A percentile compares a stretch with the other conserved stretches of the same genome.
Evolutionary conservation across 2,797 vertebrate genomes (phyloP).

Genomic region (Coregonus suidteri): DNA sequence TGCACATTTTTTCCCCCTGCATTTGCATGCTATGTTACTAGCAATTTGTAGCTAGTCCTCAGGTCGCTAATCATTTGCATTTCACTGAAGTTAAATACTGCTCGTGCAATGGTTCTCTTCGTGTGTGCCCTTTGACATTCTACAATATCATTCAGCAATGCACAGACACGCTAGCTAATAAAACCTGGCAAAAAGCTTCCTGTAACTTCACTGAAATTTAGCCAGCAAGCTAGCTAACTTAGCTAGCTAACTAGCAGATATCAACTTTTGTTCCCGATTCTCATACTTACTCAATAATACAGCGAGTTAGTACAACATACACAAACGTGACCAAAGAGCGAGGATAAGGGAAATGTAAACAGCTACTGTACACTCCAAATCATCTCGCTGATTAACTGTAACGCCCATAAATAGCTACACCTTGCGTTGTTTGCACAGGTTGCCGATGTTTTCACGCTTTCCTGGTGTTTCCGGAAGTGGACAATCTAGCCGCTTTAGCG

Average conservation of each 20-base stretch:
- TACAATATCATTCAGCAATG: not conserved
- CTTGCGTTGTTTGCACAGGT: slow-evolving; percentile 18
- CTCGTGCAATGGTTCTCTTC: not conserved
- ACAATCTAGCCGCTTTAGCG: not conserved
- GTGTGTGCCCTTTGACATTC: not conserved
- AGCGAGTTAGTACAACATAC: not conserved
- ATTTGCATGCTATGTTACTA: not conserved
- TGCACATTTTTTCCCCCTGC: not conserved
- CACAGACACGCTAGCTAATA: not conserved
- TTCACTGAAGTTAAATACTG: not conserved
- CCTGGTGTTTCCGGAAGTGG: slow-evolving; percentile 51
- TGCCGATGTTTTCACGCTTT: not conserved
- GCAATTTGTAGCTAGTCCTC: not conserved
- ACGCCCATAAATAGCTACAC: not conserved
- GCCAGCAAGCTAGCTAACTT: not conserved
- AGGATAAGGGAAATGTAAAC: not conserved
- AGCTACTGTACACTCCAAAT: not conserved
- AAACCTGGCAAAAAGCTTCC: not conserved
- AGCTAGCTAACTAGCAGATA: not conserved
- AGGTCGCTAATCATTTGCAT: not conserved
- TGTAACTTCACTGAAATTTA: not conserved
- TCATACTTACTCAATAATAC: not conserved
- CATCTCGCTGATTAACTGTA: not conserved
- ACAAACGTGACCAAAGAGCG: not conserved
- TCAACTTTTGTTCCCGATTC: not conserved